These are phyloP conservation scores for Microcaecilia unicolor DNA, from an alignment of 2,797 vertebrate species.

Conservation along the genomic window DNA sequence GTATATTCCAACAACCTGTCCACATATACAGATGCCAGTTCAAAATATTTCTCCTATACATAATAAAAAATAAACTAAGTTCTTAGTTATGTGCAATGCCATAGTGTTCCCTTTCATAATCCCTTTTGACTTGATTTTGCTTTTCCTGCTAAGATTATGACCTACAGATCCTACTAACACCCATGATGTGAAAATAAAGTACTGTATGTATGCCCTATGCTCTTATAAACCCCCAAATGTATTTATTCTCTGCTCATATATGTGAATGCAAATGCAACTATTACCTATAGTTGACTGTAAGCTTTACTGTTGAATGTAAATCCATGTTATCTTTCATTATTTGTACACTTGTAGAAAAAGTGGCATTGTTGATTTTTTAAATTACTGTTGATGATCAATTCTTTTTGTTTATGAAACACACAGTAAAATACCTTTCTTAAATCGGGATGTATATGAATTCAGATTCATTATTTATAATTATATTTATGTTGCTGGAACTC, in stretches of 20 bases:
- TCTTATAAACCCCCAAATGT: constrained; percentile 81
- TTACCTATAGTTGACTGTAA: constrained; percentile 83
- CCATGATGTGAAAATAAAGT: constrained; percentile 84
- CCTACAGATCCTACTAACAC: constrained; percentile 83
- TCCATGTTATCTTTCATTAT: constrained; percentile 73
- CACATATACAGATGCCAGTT: constrained; percentile 41
- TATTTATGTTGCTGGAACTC: too few species aligned
- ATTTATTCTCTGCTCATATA: constrained; percentile 97
- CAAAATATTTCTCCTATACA: constrained; percentile 52
- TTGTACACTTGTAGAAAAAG: constrained; percentile 91
- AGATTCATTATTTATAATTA: constrained; percentile 51
- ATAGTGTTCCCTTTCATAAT: constrained; percentile 71
- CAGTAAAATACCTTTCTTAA: constrained; percentile 98
- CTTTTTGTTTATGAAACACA: constrained; percentile 94
- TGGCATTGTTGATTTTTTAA: constrained; percentile 83
- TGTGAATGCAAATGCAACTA: constrained; percentile 91
- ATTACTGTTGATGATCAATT: constrained; percentile 56
- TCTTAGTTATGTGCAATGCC: constrained; percentile 80
- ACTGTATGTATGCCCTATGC: constrained; percentile 85
- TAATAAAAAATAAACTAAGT: constrained; percentile 57
- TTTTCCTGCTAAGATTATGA: constrained; percentile 77
- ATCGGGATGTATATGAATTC: constrained; percentile 59
- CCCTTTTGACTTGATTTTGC: constrained; percentile 49
- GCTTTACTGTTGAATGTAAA: constrained; percentile 79
- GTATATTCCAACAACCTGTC: constrained; percentile 40